Conservation (phyloP, 2,888 invertebrate species). For the Mesoligia furuncula region DNA sequence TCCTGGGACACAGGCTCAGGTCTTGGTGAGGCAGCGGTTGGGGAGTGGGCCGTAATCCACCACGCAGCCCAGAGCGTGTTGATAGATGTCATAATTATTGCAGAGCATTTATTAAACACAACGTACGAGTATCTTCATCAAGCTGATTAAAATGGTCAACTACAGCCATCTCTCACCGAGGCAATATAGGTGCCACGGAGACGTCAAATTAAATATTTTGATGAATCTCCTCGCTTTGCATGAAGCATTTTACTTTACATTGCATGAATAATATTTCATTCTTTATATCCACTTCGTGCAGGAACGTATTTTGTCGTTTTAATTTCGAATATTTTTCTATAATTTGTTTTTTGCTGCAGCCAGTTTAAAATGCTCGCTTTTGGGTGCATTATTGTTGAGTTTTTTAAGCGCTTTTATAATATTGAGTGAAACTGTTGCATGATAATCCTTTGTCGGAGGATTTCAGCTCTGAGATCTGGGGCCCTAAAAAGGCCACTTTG, state of each 20-base stretch:
- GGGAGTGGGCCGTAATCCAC: neutral
- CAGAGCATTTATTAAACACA: neutral
- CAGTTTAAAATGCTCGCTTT: constrained; percentile 25
- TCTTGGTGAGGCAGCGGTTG: too few species aligned
- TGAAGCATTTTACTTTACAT: constrained; percentile 50
- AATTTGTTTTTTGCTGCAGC: constrained; percentile 21
- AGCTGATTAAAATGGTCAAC: constrained; percentile 27
- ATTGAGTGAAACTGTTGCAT: neutral
- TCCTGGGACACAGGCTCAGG: too few species aligned
- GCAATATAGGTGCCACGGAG: constrained; percentile 13
- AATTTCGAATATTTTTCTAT: constrained; percentile 55
- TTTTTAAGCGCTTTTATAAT: constrained; percentile 2
- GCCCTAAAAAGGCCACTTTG: too few species aligned
- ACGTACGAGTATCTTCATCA: neutral
- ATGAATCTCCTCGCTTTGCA: constrained; percentile 51
- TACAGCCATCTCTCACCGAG: neutral
- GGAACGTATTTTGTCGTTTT: constrained; percentile 53
- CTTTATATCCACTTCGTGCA: constrained; percentile 44
- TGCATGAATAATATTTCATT: constrained; percentile 59
- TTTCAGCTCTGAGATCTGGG: neutral
- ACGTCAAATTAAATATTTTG: constrained; percentile 56
- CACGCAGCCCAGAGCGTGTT: neutral
- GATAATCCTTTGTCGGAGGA: neutral
- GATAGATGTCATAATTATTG: neutral
- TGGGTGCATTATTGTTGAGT: constrained; percentile 3